phyloP scores from a whole-genome alignment of 2,113 vertebrate species.

The Zosterops borbonicus region DNA sequence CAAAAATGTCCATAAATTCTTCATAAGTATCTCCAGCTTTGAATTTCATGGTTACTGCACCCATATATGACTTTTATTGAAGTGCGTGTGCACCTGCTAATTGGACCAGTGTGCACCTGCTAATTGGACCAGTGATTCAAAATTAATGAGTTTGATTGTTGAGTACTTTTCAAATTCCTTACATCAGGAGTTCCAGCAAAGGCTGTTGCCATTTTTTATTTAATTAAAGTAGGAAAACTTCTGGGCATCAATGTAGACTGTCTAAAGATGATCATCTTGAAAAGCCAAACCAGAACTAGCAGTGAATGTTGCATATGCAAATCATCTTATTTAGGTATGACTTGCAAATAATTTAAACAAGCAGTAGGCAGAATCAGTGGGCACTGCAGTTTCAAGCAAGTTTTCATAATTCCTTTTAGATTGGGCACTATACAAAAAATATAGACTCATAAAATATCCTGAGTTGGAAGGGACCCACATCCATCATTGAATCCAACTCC shows the following conservation, averaged over 20 bases:
- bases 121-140: neutral
- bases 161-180: neutral
- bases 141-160: neutral
- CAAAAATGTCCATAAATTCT: constrained; percentile 8
- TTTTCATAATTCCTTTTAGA: neutral
- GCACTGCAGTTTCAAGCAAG: neutral
- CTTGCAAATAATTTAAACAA: neutral
- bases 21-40: neutral
- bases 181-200: neutral
- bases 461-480: neutral
- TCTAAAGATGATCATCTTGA: neutral
- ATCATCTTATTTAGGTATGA: neutral
- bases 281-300: neutral
- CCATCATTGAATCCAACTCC: neutral
- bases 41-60: constrained; percentile 37
- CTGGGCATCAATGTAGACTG: neutral
- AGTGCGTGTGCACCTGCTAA: neutral
- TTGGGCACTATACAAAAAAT: neutral
- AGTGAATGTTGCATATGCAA: neutral
- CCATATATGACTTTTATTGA: neutral
- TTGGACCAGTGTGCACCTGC: neutral
- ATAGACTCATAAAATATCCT: neutral
- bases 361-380: neutral
- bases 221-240: neutral
- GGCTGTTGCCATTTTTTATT: neutral